Conservation (phyloP, 2,113 vertebrate species). For the Psittacula cyanocephala region DNA sequence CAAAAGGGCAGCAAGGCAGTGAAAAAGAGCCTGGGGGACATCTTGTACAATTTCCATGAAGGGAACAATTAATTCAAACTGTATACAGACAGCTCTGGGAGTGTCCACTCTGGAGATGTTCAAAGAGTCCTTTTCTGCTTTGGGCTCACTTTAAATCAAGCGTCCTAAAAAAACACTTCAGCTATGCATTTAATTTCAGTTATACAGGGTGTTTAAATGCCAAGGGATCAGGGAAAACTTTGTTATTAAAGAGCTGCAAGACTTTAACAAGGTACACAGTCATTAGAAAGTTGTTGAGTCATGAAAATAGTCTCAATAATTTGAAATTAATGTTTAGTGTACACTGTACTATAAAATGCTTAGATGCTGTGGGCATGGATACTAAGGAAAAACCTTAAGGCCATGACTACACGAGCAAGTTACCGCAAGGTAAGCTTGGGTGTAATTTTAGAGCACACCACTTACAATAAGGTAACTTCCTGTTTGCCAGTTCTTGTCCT, state of each 20-base stretch:
- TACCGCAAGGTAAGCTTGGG: slow-evolving; percentile 37
- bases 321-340: slow-evolving; percentile 63
- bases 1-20: slow-evolving; percentile 57
- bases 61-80: slow-evolving; percentile 50
- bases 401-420: slow-evolving; percentile 35
- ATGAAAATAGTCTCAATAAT: slow-evolving; percentile 61
- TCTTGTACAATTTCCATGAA: slow-evolving; percentile 45
- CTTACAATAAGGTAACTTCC: slow-evolving; percentile 7
- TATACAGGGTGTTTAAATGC: slow-evolving; percentile 28
- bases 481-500: neutral
- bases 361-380: slow-evolving; percentile 49
- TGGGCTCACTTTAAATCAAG: slow-evolving; percentile 23
- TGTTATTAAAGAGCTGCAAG: slow-evolving; percentile 53
- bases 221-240: slow-evolving; percentile 34
- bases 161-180: slow-evolving; percentile 47
- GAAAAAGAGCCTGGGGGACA: slow-evolving; percentile 39
- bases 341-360: slow-evolving; percentile 36
- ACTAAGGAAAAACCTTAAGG: slow-evolving; percentile 54
- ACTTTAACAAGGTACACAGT: slow-evolving; percentile 42
- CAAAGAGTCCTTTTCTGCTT: slow-evolving; percentile 53
- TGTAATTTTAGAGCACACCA: slow-evolving; percentile 23
- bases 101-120: slow-evolving; percentile 47
- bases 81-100: slow-evolving; percentile 38
- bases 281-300: slow-evolving; percentile 62
- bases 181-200: slow-evolving; percentile 35